phyloP scores from a whole-genome alignment of 37 sponge, comb jelly and placozoan species.

The Agelas oroides region DNA sequence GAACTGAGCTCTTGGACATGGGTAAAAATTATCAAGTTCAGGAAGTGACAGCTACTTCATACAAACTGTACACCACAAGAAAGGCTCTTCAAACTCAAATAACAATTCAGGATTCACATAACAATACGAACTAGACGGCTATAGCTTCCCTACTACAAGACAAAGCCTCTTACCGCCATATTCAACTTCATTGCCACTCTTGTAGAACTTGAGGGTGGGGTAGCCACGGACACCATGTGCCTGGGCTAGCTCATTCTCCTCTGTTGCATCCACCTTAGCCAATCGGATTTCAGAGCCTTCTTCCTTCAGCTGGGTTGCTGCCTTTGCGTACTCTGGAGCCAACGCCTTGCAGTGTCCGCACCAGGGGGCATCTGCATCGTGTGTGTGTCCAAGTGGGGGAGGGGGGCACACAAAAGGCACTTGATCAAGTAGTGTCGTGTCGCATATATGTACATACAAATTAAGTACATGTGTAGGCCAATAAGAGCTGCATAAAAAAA shows the following conservation, averaged over 20 bases:
- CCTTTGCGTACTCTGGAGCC: constrained; percentile 96
- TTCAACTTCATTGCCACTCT: constrained; percentile 66
- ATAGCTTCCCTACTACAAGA: not conserved
- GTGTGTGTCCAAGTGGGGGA: not conserved
- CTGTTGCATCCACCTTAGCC: constrained; percentile 94
- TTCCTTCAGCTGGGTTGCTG: constrained; percentile 82
- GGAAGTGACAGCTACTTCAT: too few species aligned
- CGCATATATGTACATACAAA: too few species aligned
- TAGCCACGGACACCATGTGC: constrained; percentile 87
- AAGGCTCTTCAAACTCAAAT: too few species aligned
- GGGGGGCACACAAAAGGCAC: too few species aligned
- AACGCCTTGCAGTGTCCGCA: constrained; percentile 99
- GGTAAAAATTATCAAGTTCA: too few species aligned
- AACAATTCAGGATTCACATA: too few species aligned
- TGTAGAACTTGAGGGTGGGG: constrained; percentile 96
- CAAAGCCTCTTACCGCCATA: constrained; percentile 65
- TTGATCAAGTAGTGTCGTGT: not conserved
- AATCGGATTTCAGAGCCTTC: constrained; percentile 86
- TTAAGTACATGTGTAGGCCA: too few species aligned
- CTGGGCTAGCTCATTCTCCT: constrained; percentile 78
- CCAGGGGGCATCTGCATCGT: constrained; percentile 96
- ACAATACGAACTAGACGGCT: not conserved
- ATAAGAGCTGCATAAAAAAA: too few species aligned
- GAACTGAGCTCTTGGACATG: too few species aligned
- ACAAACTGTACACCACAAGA: too few species aligned